These are phyloP conservation scores for Macroramphosus scolopax DNA, from an alignment of 2,797 vertebrate species.

Conservation along the genomic window DNA sequence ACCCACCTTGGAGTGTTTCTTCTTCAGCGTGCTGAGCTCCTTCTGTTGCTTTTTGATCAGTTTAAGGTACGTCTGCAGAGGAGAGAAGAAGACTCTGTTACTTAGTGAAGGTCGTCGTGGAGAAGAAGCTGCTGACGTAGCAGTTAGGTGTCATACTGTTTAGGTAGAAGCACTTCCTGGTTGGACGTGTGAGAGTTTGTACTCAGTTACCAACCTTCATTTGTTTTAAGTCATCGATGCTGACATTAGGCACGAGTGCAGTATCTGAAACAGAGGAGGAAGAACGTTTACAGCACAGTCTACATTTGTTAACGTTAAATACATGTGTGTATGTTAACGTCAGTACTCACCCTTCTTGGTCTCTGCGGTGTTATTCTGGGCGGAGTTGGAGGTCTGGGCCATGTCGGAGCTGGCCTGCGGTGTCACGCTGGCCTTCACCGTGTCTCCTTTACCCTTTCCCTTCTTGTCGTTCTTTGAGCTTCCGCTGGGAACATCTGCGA, in stretches of 20 bases:
- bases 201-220: conserved; percentile 86
- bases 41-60: conserved; percentile 98
- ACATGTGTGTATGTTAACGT: neutral
- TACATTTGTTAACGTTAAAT: neutral
- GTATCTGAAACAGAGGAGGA: conserved; percentile 75
- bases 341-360: conserved; percentile 83
- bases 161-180: too few relatives aligned
- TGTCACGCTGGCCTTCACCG: conserved; percentile 87
- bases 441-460: conserved; percentile 87
- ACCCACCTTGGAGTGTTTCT: conserved; percentile 94
- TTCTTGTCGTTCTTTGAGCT: conserved; percentile 95
- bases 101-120: neutral
- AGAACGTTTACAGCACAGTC: neutral
- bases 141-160: too few relatives aligned
- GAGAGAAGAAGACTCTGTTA: conserved; percentile 13
- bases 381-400: conserved; percentile 79
- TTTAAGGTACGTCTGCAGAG: conserved; percentile 89
- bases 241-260: conserved; percentile 86
- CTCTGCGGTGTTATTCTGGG: conserved; percentile 82
- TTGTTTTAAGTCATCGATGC: conserved; percentile 96
- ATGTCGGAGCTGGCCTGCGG: conserved; percentile 92
- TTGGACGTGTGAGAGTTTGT: too few relatives aligned
- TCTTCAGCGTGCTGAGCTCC: conserved; percentile 91
- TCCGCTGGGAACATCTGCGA: conserved; percentile 96
- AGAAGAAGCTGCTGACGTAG: too few relatives aligned